A percentile compares a stretch with the other conserved stretches of the same genome.
Conservation (phyloP, 2,888 invertebrate genomes). For the Conomelus anceps region DNA sequence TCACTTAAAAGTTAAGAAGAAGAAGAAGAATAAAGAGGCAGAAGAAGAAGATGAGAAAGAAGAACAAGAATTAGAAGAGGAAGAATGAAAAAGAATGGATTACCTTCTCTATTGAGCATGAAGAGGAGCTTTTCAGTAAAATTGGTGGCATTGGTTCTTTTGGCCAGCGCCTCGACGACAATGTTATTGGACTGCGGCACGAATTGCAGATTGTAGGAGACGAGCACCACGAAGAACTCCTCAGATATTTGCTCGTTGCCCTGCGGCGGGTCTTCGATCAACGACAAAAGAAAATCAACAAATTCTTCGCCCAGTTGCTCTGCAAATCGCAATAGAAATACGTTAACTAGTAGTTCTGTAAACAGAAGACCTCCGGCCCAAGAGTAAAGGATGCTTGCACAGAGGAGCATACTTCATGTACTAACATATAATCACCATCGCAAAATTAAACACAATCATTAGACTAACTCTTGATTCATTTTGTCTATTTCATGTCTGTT, state of each 20-base stretch:
- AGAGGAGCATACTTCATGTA: too few species aligned
- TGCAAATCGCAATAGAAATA: conserved; percentile 42
- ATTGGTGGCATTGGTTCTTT: conserved; percentile 60
- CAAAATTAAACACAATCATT: too few species aligned
- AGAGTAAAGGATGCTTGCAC: too few species aligned
- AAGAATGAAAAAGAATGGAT: conserved; percentile 11
- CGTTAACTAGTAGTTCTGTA: background rate
- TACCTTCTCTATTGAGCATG: conserved; percentile 85
- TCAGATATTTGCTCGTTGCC: conserved; percentile 82
- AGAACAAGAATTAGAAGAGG: too few species aligned
- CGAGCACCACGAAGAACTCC: conserved; percentile 70
- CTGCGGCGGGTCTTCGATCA: conserved; percentile 73
- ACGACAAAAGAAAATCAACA: conserved; percentile 68
- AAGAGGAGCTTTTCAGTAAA: conserved; percentile 86
- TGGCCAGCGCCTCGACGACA: conserved; percentile 35
- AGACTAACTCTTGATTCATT: too few species aligned
- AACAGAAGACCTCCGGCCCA: too few species aligned
- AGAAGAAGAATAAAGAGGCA: too few species aligned
- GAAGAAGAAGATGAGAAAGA: too few species aligned
- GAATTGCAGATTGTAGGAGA: conserved; percentile 89
- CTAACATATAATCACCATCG: background rate
- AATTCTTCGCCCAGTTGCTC: conserved; percentile 81
- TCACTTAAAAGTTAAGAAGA: too few species aligned
- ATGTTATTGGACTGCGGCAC: conserved; percentile 35
- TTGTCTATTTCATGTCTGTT: too few species aligned